phyloP scores from a whole-genome alignment of 2,113 vertebrate genomes.

The Pterocles burchelli region DNA sequence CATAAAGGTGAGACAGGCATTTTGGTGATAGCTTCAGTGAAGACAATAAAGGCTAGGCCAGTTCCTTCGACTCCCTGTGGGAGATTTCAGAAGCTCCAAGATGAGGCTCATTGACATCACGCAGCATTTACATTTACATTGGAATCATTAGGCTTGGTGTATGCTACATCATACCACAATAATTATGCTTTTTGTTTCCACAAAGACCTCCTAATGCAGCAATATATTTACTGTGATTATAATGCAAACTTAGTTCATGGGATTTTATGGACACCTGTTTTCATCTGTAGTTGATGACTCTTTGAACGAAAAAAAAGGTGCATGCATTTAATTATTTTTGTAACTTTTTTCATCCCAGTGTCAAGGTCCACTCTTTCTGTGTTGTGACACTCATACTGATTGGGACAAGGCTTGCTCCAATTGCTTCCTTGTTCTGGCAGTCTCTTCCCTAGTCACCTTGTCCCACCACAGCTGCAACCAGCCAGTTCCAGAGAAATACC shows the following conservation, averaged over 20 bases:
- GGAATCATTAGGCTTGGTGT: too few relatives aligned
- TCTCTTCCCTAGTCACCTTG: background rate
- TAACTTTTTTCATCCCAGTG: background rate
- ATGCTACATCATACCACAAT: background rate
- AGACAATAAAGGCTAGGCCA: slow-evolving; percentile 93
- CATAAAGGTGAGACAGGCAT: slow-evolving; percentile 93
- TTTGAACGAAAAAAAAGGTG: background rate
- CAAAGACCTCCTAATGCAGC: background rate
- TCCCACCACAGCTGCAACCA: background rate
- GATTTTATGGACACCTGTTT: background rate
- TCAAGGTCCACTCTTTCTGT: background rate
- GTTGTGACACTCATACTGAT: fast-evolving
- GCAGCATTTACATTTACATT: background rate
- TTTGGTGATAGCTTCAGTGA: slow-evolving; percentile 93
- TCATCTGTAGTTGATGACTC: background rate
- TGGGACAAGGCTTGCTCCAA: background rate
- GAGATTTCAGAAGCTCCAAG: background rate
- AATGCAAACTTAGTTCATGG: background rate
- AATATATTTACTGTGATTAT: background rate
- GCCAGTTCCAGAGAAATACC: background rate
- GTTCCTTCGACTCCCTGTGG: slow-evolving; percentile 90
- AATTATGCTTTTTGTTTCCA: background rate
- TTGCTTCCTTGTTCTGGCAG: background rate
- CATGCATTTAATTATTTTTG: background rate
- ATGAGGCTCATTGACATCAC: background rate